Evolutionary conservation across 2,888 invertebrate genomes (phyloP).

Genomic region (Apoderus coryli): DNA sequence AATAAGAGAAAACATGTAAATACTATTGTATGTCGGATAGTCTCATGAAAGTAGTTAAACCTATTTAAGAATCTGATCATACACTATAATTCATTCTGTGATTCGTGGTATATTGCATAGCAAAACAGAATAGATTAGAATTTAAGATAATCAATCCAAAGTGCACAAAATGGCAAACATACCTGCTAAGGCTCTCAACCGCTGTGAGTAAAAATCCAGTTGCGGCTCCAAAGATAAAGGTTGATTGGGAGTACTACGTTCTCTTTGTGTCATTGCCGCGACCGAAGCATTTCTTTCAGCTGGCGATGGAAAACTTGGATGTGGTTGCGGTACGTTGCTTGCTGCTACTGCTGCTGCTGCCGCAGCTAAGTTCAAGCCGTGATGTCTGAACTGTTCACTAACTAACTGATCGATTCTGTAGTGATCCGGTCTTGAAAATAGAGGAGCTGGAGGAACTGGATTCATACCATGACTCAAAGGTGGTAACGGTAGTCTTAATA

Average conservation of each 20-base stretch:
- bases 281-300: conserved; percentile 43
- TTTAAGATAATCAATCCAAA: too few relatives aligned
- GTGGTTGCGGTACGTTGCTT: conserved; percentile 45
- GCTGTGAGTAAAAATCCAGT: conserved; percentile 98
- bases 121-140: too few relatives aligned
- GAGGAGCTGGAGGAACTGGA: conserved; percentile 55
- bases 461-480: conserved; percentile 44
- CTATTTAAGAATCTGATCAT: too few relatives aligned
- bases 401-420: conserved; percentile 73
- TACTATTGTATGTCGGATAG: too few relatives aligned
- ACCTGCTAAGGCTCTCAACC: conserved; percentile 97
- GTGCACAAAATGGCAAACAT: too few relatives aligned
- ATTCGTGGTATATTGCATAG: too few relatives aligned
- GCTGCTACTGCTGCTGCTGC: conserved; percentile 56
- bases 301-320: conserved; percentile 46
- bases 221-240: conserved; percentile 69
- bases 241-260: conserved; percentile 41
- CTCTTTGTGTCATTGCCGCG: conserved; percentile 33
- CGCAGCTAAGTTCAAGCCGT: conserved; percentile 62
- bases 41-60: too few relatives aligned
- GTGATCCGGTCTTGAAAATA: conserved; percentile 66
- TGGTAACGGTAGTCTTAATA: conserved; percentile 63
- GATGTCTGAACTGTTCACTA: conserved; percentile 68
- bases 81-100: too few relatives aligned
- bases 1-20: too few relatives aligned